Evolutionary conservation across 2,113 vertebrate genomes (phyloP).

Genomic region (Uria lomvia): DNA sequence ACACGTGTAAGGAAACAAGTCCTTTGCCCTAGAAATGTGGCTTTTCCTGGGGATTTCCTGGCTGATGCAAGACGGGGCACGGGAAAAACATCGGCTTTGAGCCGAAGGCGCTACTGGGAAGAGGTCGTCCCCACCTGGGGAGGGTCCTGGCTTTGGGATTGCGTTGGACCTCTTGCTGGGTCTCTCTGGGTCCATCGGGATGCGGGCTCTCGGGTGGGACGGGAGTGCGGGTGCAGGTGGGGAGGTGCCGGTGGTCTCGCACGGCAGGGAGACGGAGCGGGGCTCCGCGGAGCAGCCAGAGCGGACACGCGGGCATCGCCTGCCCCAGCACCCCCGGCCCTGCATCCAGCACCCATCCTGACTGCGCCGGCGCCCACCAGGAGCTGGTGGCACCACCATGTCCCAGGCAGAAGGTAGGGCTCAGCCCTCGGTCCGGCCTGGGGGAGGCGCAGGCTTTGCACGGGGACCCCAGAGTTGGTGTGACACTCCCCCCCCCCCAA

Average conservation of each 20-base stretch:
- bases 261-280: background rate
- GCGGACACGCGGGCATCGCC: accelerated
- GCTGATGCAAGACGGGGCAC: background rate
- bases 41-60: constrained; percentile 60
- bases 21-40: background rate
- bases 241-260: accelerated
- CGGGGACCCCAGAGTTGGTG: background rate
- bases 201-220: background rate
- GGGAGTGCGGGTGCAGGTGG: background rate
- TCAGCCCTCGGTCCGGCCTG: accelerated
- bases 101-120: accelerated
- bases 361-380: background rate
- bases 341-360: background rate
- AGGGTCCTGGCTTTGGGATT: background rate
- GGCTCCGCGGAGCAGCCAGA: background rate
- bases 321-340: background rate
- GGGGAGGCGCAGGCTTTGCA: background rate
- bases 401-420: constrained; percentile 10
- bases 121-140: background rate
- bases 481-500: accelerated
- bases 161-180: background rate
- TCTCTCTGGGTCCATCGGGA: background rate
- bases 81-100: background rate
- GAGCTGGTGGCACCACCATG: background rate
- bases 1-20: accelerated